Conservation (phyloP, 2,888 invertebrate genomes). For the Drosophila testacea region DNA sequence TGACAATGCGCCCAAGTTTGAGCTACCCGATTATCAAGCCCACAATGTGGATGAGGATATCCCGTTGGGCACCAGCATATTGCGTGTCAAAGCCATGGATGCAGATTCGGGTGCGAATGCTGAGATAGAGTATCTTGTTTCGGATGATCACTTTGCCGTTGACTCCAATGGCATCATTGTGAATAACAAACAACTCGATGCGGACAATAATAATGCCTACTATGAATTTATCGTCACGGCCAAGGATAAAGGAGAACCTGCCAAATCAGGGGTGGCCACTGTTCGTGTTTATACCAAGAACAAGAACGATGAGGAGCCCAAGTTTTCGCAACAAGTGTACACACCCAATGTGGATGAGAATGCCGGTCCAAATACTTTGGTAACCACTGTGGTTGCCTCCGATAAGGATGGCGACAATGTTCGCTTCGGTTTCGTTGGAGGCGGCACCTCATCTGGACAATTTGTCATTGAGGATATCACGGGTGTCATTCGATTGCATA, state of each 20-base stretch:
- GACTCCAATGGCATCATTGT: slow-evolving; percentile 97
- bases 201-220: slow-evolving; percentile 98
- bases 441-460: slow-evolving; percentile 95
- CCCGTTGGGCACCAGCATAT: slow-evolving; percentile 94
- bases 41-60: slow-evolving; percentile 98
- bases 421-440: slow-evolving; percentile 95
- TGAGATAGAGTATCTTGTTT: slow-evolving; percentile 95
- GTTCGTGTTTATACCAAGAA: slow-evolving; percentile 98
- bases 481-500: slow-evolving; percentile 95
- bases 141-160: slow-evolving; percentile 97
- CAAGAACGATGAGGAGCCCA: slow-evolving; percentile 98
- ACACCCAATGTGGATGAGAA: slow-evolving; percentile 98
- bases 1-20: slow-evolving; percentile 98
- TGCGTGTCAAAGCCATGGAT: slow-evolving; percentile 98
- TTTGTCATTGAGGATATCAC: slow-evolving; percentile 98
- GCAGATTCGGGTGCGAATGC: slow-evolving; percentile 98
- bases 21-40: slow-evolving; percentile 98
- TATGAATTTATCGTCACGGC: slow-evolving; percentile 98
- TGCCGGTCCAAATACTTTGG: slow-evolving; percentile 96
- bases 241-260: slow-evolving; percentile 96
- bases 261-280: slow-evolving; percentile 96
- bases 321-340: slow-evolving; percentile 98
- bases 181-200: slow-evolving; percentile 96
- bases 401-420: slow-evolving; percentile 99
- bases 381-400: slow-evolving; percentile 98